Evolutionary conservation across 2,888 invertebrate genomes (phyloP).

Genomic region (Automeris io): DNA sequence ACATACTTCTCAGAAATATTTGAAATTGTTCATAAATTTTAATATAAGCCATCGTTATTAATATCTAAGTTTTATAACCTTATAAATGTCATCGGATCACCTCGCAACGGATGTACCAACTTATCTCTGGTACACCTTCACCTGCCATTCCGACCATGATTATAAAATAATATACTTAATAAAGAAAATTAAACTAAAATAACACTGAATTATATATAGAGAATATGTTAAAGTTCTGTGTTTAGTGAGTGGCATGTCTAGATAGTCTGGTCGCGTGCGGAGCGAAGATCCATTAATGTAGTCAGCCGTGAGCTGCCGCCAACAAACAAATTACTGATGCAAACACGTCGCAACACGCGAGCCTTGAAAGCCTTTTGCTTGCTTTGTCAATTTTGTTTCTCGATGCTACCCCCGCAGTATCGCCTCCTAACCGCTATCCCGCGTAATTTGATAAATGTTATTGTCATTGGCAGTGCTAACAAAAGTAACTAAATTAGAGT

Average conservation of each 20-base stretch:
- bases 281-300: constrained; percentile 69
- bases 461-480: constrained; percentile 64
- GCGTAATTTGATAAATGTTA: constrained; percentile 60
- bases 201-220: not conserved
- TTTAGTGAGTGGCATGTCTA: constrained; percentile 39
- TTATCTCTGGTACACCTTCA: too few relatives aligned
- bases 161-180: too few relatives aligned
- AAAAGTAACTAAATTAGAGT: constrained; percentile 55
- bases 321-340: constrained; percentile 76
- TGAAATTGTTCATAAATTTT: too few relatives aligned
- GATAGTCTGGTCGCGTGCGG: constrained; percentile 53
- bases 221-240: constrained; percentile 7
- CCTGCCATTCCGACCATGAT: too few relatives aligned
- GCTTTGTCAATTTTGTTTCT: constrained; percentile 62
- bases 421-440: constrained; percentile 33
- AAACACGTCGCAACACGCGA: constrained; percentile 74
- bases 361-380: constrained; percentile 71
- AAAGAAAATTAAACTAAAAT: too few relatives aligned
- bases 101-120: too few relatives aligned
- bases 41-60: too few relatives aligned
- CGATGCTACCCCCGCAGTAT: constrained; percentile 29
- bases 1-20: too few relatives aligned
- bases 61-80: too few relatives aligned
- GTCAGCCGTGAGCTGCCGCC: constrained; percentile 65
- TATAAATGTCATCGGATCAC: too few relatives aligned